These are phyloP conservation scores for Popillia japonica DNA, from an alignment of 1,140 invertebrate species.

Conservation along the genomic window DNA sequence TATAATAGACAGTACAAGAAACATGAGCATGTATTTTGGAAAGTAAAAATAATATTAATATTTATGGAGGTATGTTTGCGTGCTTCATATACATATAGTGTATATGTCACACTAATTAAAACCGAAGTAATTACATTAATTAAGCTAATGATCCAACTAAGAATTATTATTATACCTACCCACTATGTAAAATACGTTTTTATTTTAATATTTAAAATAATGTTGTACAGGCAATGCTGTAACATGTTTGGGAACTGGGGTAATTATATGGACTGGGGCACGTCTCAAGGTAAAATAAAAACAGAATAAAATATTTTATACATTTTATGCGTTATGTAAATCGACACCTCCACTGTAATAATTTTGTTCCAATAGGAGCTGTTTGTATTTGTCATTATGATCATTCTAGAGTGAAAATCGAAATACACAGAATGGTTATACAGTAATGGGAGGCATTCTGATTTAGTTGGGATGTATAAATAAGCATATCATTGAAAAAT, in stretches of 20 bases:
- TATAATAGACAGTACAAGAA: no score
- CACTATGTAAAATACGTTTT: conserved; percentile 1
- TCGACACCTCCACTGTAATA: neutral
- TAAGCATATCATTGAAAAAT: no score
- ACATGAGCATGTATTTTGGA: no score
- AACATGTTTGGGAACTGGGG: neutral
- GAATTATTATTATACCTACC: conserved; percentile 11
- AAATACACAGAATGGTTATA: no score
- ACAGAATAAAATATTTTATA: neutral
- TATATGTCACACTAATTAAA: neutral
- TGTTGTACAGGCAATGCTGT: neutral
- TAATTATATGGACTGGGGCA: neutral
- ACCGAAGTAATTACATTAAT: neutral
- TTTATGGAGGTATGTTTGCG: neutral
- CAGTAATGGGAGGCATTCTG: no score
- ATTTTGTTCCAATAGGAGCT: no score
- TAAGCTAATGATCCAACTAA: neutral
- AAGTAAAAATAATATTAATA: no score
- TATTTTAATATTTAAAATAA: neutral
- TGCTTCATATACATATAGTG: neutral
- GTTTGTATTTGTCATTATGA: no score
- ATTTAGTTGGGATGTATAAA: no score
- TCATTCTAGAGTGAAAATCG: no score
- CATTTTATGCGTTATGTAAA: neutral
- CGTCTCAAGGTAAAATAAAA: neutral